These are phyloP conservation scores for Leucozona laternaria DNA, from an alignment of 2,888 invertebrate genomes.

Conservation along the genomic window DNA sequence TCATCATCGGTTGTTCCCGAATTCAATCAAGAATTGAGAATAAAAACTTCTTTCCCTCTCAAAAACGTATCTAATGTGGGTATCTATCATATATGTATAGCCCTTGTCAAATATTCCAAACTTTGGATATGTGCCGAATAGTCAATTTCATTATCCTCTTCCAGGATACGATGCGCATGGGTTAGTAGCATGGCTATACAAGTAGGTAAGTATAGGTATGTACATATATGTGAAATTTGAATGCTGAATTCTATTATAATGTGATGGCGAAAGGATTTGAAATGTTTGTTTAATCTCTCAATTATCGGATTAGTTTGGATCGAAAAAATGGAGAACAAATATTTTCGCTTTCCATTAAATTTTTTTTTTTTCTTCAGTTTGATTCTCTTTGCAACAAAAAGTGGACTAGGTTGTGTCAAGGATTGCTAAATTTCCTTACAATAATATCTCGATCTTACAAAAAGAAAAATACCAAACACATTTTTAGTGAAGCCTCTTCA, in stretches of 20 bases:
- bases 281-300: constrained; percentile 74
- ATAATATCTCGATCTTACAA: too few relatives aligned
- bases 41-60: constrained; percentile 38
- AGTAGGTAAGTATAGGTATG: not conserved
- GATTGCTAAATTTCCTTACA: too few relatives aligned
- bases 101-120: constrained; percentile 53
- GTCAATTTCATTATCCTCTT: constrained; percentile 71
- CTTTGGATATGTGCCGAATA: constrained; percentile 66
- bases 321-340: constrained; percentile 70
- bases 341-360: constrained; percentile 70
- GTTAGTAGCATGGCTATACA: not conserved
- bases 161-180: constrained; percentile 48
- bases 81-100: not conserved
- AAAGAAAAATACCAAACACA: too few relatives aligned
- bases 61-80: too few relatives aligned
- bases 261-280: constrained; percentile 5
- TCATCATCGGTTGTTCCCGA: constrained; percentile 26
- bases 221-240: not conserved
- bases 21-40: constrained; percentile 47
- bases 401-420: too few relatives aligned
- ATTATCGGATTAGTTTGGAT: constrained; percentile 74
- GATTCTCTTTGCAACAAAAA: too few relatives aligned
- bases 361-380: too few relatives aligned
- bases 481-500: too few relatives aligned
- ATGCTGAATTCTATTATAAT: constrained; percentile 13